These are phyloP conservation scores for Lithobates sylvaticus DNA, from an alignment of 2,797 vertebrate genomes.

Conservation along the genomic window DNA sequence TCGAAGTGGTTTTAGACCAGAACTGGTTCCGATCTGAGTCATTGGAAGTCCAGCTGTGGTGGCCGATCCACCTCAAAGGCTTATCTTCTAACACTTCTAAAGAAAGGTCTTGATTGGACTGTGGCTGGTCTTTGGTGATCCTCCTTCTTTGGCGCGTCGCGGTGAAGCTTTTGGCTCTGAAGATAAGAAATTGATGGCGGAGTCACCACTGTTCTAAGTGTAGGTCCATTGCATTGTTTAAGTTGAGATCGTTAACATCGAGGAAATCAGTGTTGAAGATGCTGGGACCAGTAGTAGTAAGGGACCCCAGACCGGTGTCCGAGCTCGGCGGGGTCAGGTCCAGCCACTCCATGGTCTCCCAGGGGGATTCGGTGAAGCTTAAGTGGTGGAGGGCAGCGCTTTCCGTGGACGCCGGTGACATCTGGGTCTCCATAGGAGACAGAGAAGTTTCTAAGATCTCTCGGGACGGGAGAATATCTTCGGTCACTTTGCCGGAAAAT, in stretches of 20 bases:
- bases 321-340: constrained; percentile 94
- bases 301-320: constrained; percentile 81
- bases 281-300: constrained; percentile 84
- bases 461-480: constrained; percentile 85
- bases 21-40: too few relatives aligned
- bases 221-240: constrained; percentile 96
- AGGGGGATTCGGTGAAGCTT: constrained; percentile 92
- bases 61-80: not conserved
- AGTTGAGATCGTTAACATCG: constrained; percentile 93
- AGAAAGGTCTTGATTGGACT: not conserved
- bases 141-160: not conserved
- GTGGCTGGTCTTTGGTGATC: not conserved
- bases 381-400: constrained; percentile 84
- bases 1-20: too few relatives aligned
- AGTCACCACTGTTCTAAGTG: constrained; percentile 94
- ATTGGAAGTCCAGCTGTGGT: too few relatives aligned
- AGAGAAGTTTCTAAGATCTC: constrained; percentile 90
- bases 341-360: constrained; percentile 99
- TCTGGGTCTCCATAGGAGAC: constrained; percentile 85
- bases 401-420: constrained; percentile 76
- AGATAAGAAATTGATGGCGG: too few relatives aligned
- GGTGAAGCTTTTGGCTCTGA: too few relatives aligned
- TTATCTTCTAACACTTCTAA: not conserved
- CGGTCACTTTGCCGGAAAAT: constrained; percentile 80
- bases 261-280: constrained; percentile 98